Percentiles rank a stretch among this genome's conserved stretches.
phyloP scores from a whole-genome alignment of 2,888 invertebrate genomes.

The Athalia circularis region DNA sequence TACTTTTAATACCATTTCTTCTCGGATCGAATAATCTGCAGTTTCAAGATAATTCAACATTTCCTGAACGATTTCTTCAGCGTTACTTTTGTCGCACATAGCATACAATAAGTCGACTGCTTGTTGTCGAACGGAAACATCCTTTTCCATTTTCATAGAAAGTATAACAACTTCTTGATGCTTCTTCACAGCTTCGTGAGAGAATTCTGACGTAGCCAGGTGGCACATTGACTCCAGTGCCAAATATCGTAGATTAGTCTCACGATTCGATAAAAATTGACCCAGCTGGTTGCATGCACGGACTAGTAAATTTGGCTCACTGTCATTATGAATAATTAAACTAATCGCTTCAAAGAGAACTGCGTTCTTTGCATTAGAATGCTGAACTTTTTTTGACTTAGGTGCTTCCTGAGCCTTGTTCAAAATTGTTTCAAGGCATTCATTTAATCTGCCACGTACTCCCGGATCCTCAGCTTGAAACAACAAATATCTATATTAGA shows the following conservation, averaged over 20 bases:
- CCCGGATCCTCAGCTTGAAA: constrained; percentile 91
- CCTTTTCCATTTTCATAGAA: constrained; percentile 99
- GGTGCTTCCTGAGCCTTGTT: constrained; percentile 99
- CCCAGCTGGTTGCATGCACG: constrained; percentile 99
- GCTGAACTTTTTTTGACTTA: constrained; percentile 99
- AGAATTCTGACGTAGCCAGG: constrained; percentile 98
- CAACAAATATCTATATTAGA: constrained; percentile 32
- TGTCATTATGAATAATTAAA: constrained; percentile 99
- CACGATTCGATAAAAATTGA: constrained; percentile 97
- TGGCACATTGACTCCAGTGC: constrained; percentile 99
- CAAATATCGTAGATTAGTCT: constrained; percentile 97
- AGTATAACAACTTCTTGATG: constrained; percentile 99
- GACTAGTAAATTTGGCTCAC: constrained; percentile 96
- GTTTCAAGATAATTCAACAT: constrained; percentile 99
- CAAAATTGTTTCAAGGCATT: constrained; percentile 98
- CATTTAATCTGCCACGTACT: constrained; percentile 95
- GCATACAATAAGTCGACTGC: constrained; percentile 99
- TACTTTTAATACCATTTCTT: constrained; percentile 99
- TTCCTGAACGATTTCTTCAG: constrained; percentile 99
- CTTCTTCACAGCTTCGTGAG: constrained; percentile 99
- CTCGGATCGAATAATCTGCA: constrained; percentile 99
- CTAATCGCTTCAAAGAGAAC: constrained; percentile 99
- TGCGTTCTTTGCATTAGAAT: constrained; percentile 99
- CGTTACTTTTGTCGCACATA: constrained; percentile 99
- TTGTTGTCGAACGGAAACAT: constrained; percentile 97